phyloP scores from a whole-genome alignment of 2,797 vertebrate species.

The Leuciscus waleckii region DNA sequence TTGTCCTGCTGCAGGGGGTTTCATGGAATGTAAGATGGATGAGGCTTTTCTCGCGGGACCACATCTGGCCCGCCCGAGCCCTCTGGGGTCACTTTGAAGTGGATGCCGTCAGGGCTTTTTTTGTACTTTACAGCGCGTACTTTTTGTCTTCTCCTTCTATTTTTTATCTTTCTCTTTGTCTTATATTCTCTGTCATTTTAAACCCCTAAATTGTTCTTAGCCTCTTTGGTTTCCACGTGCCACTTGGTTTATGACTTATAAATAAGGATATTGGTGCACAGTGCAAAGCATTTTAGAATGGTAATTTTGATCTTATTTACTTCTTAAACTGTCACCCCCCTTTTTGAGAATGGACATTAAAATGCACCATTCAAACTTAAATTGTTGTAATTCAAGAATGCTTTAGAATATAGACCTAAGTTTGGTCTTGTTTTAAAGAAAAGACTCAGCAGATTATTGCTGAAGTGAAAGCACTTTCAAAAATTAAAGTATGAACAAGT shows the following conservation, averaged over 20 bases:
- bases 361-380: no score
- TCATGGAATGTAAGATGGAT: conserved; percentile 42
- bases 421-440: not conserved
- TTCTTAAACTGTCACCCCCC: no score
- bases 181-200: conserved; percentile 3
- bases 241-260: not conserved
- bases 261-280: not conserved
- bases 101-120: conserved; percentile 34
- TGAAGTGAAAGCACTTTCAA: no score
- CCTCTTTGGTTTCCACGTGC: not conserved
- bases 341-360: no score
- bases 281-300: not conserved
- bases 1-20: conserved; percentile 44
- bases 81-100: conserved; percentile 54
- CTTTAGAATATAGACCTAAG: no score
- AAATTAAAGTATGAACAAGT: no score
- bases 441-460: no score
- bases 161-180: conserved; percentile 25
- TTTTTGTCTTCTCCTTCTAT: conserved; percentile 6
- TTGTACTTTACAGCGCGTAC: conserved; percentile 13
- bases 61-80: conserved; percentile 55
- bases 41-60: conserved; percentile 48
- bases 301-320: not conserved
- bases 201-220: not conserved
- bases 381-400: no score